Conservation (phyloP, 2,888 invertebrate species). For the Ellobium chinense region DNA sequence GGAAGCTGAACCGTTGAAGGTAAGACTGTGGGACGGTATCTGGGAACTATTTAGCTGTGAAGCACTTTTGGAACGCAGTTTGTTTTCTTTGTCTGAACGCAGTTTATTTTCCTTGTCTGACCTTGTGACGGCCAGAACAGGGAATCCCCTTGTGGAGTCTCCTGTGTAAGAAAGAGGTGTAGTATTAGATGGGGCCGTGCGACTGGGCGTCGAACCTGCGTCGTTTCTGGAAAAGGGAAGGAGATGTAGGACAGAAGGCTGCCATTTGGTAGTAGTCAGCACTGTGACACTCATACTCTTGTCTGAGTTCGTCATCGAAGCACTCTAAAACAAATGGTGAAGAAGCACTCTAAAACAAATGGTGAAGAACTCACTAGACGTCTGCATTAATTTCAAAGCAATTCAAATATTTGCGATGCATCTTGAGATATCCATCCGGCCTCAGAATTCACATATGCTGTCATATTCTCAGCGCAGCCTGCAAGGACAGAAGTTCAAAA, state of each 20-base stretch:
- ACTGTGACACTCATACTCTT: neutral
- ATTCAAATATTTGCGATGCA: too few relatives aligned
- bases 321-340: too few relatives aligned
- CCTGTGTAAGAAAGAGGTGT: neutral
- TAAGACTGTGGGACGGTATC: too few relatives aligned
- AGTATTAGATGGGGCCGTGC: neutral
- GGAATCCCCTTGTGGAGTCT: conserved; percentile 26
- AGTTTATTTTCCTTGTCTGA: neutral
- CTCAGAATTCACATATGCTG: too few relatives aligned
- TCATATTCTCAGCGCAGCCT: too few relatives aligned
- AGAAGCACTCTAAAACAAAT: too few relatives aligned
- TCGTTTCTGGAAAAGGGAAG: conserved; percentile 65
- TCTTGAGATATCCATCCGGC: too few relatives aligned
- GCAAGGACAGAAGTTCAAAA: too few relatives aligned
- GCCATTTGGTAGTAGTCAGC: conserved; percentile 48
- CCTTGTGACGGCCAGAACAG: conserved; percentile 45
- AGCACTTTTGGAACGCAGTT: neutral
- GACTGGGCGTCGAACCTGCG: conserved; percentile 37
- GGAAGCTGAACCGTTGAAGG: too few relatives aligned
- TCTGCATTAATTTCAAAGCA: too few relatives aligned
- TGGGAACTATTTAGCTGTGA: neutral
- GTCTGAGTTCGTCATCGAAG: too few relatives aligned
- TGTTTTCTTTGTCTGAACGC: neutral
- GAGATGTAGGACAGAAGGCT: conserved; percentile 64
- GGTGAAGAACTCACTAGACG: too few relatives aligned